phyloP scores from a whole-genome alignment of 1,140 invertebrate genomes.

The Carcinoscorpius rotundicauda region DNA sequence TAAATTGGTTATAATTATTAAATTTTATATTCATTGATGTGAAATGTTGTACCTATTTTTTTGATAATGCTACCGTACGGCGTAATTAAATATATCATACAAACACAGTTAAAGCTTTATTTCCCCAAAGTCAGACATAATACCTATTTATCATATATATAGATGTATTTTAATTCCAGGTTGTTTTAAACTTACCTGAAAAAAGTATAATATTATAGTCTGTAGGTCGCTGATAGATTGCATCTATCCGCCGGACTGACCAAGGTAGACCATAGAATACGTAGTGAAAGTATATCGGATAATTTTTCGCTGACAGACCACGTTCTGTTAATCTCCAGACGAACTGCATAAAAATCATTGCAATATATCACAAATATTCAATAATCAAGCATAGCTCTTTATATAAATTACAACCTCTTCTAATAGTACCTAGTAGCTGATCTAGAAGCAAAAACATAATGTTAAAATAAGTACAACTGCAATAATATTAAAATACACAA shows the following conservation, averaged over 20 bases:
- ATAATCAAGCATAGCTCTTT: too few relatives aligned
- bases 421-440: too few relatives aligned
- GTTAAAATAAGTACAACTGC: too few relatives aligned
- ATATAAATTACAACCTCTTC: too few relatives aligned
- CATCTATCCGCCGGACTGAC: conserved; percentile 69
- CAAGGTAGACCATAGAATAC: conserved; percentile 45
- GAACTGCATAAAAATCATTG: conserved; percentile 28
- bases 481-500: too few relatives aligned
- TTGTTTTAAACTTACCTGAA: conserved; percentile 42
- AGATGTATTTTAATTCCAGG: too few relatives aligned
- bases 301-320: conserved; percentile 28
- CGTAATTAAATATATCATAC: too few relatives aligned
- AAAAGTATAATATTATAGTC: conserved; percentile 86
- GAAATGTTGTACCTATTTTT: background rate
- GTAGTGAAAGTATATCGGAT: conserved; percentile 32
- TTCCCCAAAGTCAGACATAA: too few relatives aligned
- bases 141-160: too few relatives aligned
- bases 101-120: too few relatives aligned
- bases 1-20: too few relatives aligned
- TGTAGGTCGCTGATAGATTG: conserved; percentile 70
- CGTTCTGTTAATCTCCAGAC: conserved; percentile 37
- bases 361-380: background rate
- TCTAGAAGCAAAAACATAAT: too few relatives aligned
- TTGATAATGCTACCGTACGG: background rate
- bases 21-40: background rate